A percentile compares a stretch with the other conserved stretches of the same genome.
These are phyloP conservation scores for Helicolenus hilgendorfi DNA, from an alignment of 2,797 vertebrate species.

Conservation along the genomic window DNA sequence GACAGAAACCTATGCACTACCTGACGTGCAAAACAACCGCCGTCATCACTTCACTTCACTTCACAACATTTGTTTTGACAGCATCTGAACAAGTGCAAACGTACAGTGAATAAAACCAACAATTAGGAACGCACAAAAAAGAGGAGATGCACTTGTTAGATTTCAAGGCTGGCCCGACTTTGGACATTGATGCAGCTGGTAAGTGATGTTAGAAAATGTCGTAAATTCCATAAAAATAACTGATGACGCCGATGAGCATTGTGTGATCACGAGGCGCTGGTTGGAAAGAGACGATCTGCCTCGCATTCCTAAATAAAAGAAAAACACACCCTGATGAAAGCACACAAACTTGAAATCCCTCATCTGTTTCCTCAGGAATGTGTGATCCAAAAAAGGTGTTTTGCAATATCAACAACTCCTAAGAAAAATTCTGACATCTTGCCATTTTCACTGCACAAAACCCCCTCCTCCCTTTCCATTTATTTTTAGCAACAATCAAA, in stretches of 20 bases:
- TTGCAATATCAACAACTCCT: constrained; percentile 62
- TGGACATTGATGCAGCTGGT: constrained; percentile 27
- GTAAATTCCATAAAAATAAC: constrained; percentile 34
- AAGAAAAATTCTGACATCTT: constrained; percentile 24
- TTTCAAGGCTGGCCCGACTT: neutral
- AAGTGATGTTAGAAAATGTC: neutral
- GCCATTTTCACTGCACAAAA: constrained; percentile 16
- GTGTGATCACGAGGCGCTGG: constrained; percentile 22
- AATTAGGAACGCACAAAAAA: constrained; percentile 17
- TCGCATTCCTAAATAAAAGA: constrained; percentile 62
- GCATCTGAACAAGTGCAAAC: constrained; percentile 19
- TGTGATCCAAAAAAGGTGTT: constrained; percentile 67
- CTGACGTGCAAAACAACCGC: constrained; percentile 14
- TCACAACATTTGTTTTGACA: constrained; percentile 50
- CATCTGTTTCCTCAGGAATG: constrained; percentile 63
- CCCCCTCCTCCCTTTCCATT: neutral
- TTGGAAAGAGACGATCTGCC: constrained; percentile 14
- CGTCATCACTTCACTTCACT: constrained; percentile 34
- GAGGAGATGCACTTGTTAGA: neutral
- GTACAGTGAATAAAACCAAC: constrained; percentile 20
- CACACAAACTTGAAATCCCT: constrained; percentile 63
- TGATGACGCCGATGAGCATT: constrained; percentile 40
- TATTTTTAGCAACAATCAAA: constrained; percentile 47
- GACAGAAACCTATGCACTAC: constrained; percentile 21
- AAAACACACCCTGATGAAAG: constrained; percentile 64